These are phyloP conservation scores for Delphinus delphis DNA, from an alignment of 2,113 vertebrate species.

Conservation along the genomic window DNA sequence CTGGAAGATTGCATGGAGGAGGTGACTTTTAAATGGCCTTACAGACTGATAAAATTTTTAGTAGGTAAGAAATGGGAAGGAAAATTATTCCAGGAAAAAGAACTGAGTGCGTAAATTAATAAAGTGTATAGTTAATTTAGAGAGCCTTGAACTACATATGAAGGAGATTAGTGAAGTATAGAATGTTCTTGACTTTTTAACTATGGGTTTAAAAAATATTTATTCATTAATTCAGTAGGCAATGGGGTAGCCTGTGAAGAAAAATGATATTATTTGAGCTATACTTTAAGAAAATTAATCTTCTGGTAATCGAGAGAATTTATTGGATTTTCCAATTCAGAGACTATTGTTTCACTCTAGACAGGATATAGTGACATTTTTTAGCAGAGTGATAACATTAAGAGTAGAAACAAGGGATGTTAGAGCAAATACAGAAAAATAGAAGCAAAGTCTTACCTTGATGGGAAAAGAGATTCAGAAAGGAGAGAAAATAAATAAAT, in stretches of 20 bases:
- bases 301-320: background rate
- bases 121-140: background rate
- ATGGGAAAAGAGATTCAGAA: background rate
- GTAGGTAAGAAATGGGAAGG: background rate
- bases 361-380: background rate
- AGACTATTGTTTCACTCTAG: background rate
- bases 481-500: background rate
- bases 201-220: background rate
- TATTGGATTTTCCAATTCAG: background rate
- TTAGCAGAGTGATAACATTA: background rate
- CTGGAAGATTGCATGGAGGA: background rate
- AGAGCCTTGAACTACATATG: background rate
- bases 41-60: background rate
- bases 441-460: background rate
- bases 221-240: background rate
- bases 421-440: background rate
- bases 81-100: background rate
- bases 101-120: background rate
- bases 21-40: background rate
- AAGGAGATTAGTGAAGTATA: background rate
- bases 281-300: background rate
- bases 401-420: background rate
- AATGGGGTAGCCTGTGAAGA: background rate
- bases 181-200: background rate
- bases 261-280: background rate